phyloP scores from a whole-genome alignment of 2,113 vertebrate species.

The Macaca fascicularis region DNA sequence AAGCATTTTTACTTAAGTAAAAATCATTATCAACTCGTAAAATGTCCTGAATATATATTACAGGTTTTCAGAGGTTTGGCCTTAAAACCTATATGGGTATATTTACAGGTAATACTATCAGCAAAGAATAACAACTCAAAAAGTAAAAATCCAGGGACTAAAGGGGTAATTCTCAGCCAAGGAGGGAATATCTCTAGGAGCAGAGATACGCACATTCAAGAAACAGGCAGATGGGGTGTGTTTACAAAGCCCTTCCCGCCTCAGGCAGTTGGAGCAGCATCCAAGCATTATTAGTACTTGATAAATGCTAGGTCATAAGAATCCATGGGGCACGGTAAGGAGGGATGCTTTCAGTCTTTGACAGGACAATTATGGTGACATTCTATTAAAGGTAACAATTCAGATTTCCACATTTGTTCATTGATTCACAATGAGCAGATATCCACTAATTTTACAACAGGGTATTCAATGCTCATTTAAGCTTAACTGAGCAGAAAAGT shows the following conservation, averaged over 20 bases:
- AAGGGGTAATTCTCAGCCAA: neutral
- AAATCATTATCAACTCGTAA: neutral
- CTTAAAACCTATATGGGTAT: neutral
- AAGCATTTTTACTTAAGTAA: neutral
- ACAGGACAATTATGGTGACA: neutral
- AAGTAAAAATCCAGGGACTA: neutral
- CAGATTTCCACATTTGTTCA: neutral
- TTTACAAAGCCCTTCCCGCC: neutral
- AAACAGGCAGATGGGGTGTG: neutral
- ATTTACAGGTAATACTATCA: neutral
- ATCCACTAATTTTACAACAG: neutral
- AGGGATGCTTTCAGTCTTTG: slow-evolving; percentile 5
- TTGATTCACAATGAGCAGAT: neutral
- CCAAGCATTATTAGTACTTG: neutral
- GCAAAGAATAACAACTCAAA: neutral
- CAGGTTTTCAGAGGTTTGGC: neutral
- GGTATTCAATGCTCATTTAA: neutral
- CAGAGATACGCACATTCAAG: neutral
- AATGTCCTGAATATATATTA: neutral
- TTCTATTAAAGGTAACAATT: neutral
- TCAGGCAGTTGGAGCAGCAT: neutral
- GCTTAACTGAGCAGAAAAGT: neutral
- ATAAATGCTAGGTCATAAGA: slow-evolving; percentile 11
- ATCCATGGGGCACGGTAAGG: neutral
- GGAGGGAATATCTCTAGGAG: too few relatives aligned